Conservation (phyloP, 2,797 vertebrate species). For the Glyptemys insculpta region DNA sequence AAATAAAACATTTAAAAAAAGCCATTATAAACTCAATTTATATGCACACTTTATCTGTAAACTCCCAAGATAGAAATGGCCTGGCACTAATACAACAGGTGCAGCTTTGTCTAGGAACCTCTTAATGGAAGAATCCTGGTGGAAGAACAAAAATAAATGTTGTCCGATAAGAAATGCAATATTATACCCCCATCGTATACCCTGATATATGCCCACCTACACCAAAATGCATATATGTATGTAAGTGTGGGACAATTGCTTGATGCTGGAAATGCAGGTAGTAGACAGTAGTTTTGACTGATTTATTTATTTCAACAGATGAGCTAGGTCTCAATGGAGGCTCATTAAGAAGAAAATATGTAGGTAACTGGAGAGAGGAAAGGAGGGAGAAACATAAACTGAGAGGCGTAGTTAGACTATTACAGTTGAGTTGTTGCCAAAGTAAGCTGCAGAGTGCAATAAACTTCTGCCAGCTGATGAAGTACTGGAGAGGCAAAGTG, state of each 20-base stretch:
- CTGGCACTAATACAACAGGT: fast-evolving
- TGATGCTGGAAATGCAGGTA: not conserved
- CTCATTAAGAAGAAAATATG: not conserved
- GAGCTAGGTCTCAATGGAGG: not conserved
- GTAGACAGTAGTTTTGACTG: fast-evolving
- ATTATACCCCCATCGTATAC: too few relatives aligned
- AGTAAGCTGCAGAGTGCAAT: not conserved
- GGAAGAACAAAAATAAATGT: not conserved
- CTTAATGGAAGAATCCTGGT: not conserved
- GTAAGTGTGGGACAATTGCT: not conserved
- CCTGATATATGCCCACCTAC: fast-evolving
- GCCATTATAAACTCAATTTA: not conserved
- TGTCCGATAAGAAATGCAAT: too few relatives aligned
- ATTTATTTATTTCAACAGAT: not conserved
- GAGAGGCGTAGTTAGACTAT: not conserved
- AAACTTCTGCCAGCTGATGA: not conserved
- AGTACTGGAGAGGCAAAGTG: not conserved
- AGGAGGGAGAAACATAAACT: not conserved
- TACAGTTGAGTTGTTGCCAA: not conserved
- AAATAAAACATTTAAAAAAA: not conserved
- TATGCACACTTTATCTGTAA: not conserved
- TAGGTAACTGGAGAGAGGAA: not conserved
- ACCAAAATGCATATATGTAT: fast-evolving
- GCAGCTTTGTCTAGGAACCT: fast-evolving
- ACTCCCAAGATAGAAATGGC: fast-evolving